Evolutionary conservation across 1,140 invertebrate genomes (phyloP), one percentile per base, ranked within the genome.

Genomic region (Callitettix versicolor): DNA sequence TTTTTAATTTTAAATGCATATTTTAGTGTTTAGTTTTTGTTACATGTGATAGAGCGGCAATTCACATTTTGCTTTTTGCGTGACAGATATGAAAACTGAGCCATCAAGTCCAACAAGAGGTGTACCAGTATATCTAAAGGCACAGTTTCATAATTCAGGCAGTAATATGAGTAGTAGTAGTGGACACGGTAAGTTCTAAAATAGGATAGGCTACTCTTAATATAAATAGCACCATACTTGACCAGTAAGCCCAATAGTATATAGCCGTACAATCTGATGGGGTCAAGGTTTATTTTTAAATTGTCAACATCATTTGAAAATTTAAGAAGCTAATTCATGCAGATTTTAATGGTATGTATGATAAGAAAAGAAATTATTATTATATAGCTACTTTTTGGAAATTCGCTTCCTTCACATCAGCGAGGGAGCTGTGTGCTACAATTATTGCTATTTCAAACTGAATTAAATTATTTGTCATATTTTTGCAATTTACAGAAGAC

Each of bases 71-170:
- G n/a, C n/a, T n/a, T n/a, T n/a, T n/a, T n/a, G n/a, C n/a, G n/a
- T n/a, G n/a, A n/a, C 38, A 61, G 76, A 74, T 56, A 76, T 79
- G 66, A 83, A 82, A 65, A 53, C 77, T 50, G 80, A 83, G 62
- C 79, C 79, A 42, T 74, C 78, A 4, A 84, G 82, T 70, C 82
- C 83, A 36, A 79, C 77, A 11, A 79, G 81, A 41, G 72, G 68
- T 49, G 73, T 74, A 61, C 78, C 87, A 66, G 86, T 84, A 61
- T 86, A 86, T 24, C 91, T 88, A 50, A 79, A 88, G 38, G 82
- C 88, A 65, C 87, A 86, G 4, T 80, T 86, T 52, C 88, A 90
- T 62, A 91, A 91, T 68, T 84, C 88, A 70, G 88, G 86, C 85
- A 72, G 47, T 40, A 64, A 64, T 34, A 54, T 60, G 50, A 62